phyloP scores from a whole-genome alignment of 2,888 invertebrate species.

The Margaritifera margaritifera region DNA sequence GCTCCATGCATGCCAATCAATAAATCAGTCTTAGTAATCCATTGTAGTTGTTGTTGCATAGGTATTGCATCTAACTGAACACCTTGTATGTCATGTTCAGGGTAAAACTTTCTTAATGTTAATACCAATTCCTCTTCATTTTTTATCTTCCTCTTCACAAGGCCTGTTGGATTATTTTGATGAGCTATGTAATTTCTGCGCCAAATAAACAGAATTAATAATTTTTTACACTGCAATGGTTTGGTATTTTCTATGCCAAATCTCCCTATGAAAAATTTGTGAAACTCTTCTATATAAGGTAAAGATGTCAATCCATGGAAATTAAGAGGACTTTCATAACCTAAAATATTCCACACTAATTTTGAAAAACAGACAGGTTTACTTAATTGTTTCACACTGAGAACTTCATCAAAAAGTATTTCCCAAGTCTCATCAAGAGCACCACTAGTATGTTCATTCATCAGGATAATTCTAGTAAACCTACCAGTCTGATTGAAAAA shows the following conservation, averaged over 20 bases:
- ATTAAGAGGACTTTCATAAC: constrained; percentile 68
- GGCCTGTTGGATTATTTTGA: constrained; percentile 66
- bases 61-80: constrained; percentile 63
- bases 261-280: constrained; percentile 61
- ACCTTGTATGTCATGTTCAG: constrained; percentile 49
- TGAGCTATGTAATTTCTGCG: constrained; percentile 70
- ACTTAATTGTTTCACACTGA: constrained; percentile 43
- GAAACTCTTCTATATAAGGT: constrained; percentile 63
- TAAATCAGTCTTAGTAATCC: constrained; percentile 64
- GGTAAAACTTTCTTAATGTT: constrained; percentile 42
- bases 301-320: constrained; percentile 47
- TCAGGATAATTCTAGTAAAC: constrained; percentile 59
- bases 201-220: constrained; percentile 67
- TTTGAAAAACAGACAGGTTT: constrained; percentile 43
- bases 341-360: constrained; percentile 64
- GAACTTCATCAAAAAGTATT: constrained; percentile 59
- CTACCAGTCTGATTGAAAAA: constrained; percentile 43
- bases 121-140: constrained; percentile 69
- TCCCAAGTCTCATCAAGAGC: constrained; percentile 64
- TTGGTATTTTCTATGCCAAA: constrained; percentile 32
- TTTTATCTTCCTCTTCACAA: constrained; percentile 64
- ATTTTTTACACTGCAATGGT: constrained; percentile 52
- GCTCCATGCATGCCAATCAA: constrained; percentile 73
- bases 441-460: constrained; percentile 64
- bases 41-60: constrained; percentile 63